A percentile compares a stretch with the other conserved stretches of the same genome.
These are phyloP conservation scores for Isichthys henryi DNA, from an alignment of 2,113 vertebrate species.

Conservation along the genomic window DNA sequence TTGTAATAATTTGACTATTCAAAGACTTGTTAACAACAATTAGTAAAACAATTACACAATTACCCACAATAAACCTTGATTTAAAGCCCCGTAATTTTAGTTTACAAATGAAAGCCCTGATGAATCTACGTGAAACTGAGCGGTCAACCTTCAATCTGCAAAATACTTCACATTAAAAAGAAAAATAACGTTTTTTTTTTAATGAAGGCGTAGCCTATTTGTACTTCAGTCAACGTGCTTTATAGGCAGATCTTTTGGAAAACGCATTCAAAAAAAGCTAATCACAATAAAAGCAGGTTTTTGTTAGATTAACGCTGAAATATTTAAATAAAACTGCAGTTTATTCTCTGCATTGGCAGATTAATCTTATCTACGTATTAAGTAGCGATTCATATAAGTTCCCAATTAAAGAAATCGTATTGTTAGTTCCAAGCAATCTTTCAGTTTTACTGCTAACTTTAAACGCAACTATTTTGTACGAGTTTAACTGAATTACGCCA, in stretches of 20 bases:
- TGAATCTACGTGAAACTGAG: constrained; percentile 22
- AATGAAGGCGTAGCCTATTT: not conserved
- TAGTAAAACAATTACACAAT: constrained; percentile 70
- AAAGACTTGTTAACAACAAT: constrained; percentile 69
- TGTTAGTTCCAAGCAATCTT: not conserved
- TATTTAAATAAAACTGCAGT: not conserved
- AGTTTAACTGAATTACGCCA: not conserved
- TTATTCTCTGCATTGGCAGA: not conserved
- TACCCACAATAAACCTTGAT: constrained; percentile 66
- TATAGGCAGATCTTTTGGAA: not conserved
- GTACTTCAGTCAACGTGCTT: not conserved
- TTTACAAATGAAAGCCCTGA: constrained; percentile 57
- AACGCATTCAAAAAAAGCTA: not conserved
- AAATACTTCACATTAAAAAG: not conserved
- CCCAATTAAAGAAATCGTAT: not conserved
- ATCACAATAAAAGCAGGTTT: not conserved
- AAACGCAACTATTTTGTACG: not conserved
- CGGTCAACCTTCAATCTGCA: not conserved
- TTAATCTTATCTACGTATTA: not conserved
- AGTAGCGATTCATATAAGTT: not conserved
- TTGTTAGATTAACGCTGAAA: not conserved
- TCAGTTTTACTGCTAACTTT: not conserved
- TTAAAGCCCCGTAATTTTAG: constrained; percentile 31
- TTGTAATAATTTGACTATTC: constrained; percentile 60
- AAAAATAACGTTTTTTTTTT: not conserved